Base-by-base conservation (phyloP, 2,888 invertebrate species). In the Imbricaverruca yamaguchii region DNA sequence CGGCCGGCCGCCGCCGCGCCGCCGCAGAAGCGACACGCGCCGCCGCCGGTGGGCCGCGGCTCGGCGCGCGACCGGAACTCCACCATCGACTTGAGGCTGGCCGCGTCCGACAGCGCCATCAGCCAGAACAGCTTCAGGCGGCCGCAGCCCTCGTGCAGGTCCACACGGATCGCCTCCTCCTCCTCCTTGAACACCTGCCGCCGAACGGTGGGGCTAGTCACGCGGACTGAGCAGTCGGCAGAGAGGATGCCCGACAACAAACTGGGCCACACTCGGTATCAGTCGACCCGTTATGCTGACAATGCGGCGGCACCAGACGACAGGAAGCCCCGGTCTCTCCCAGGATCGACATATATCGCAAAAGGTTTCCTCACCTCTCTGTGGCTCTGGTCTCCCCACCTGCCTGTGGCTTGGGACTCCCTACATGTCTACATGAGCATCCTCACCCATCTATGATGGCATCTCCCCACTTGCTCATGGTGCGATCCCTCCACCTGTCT, bases 81-180 rank as follows among this genome's bases (percentile, higher is more conserved):
- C 39, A 85, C 82, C 83, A 84, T 88, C 79, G 89, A 89, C 87
- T 98, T 98, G 23, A 98, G 89, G 0, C 97, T 97, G 84, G 94
- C 92, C 0, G 96, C 93, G 87, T 98, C 98, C 0, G 98, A 96
- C 53, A 98, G 88, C 0, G 97, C 93, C 85, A 97, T 89, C 11
- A 98, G 90, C 97, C 98, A 98, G 87, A 96, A 97, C 10, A 98
- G 89, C 87, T 98, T 97, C 1, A 96, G 96, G 65, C 98, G 91
- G 0, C 98, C 98, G 87, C 98, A 98, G 9, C 90, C 89, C 88
- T 97, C 98, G 87, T 98, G 98, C n/a, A 98, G 90, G 87, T 98
- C 97, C 10, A 98, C 95, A 83, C 95, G 79, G 83, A 98, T 96
- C 0, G 97, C 95, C 87, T 96, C 96, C 86, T 97, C 96, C 86